phyloP scores from a whole-genome alignment of 2,888 invertebrate species.

The Altica lythri region DNA sequence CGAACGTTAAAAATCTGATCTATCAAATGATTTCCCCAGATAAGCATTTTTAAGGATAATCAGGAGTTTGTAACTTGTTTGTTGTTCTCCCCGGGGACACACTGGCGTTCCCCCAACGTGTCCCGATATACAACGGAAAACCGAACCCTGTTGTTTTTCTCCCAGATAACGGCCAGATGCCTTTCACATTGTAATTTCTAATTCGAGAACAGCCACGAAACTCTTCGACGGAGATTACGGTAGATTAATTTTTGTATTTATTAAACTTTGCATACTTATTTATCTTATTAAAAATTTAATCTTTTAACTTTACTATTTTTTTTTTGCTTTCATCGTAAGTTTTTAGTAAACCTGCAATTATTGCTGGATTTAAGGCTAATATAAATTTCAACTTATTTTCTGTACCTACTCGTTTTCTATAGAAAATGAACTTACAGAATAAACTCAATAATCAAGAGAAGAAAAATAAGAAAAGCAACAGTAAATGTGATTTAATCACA shows the following conservation, averaged over 20 bases:
- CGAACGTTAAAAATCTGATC: constrained; percentile 30
- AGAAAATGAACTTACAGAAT: too few species aligned
- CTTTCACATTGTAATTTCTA: constrained; percentile 11
- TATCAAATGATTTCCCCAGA: constrained; percentile 48
- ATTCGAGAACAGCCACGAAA: constrained; percentile 1
- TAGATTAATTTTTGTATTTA: constrained; percentile 5
- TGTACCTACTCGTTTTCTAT: too few species aligned
- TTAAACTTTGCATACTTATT: too few species aligned
- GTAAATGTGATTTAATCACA: too few species aligned
- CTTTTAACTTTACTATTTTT: too few species aligned
- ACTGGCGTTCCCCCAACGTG: constrained; percentile 23
- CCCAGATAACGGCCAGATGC: constrained; percentile 30
- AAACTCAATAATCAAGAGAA: too few species aligned
- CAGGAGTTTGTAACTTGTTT: constrained; percentile 48
- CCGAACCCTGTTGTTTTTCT: constrained; percentile 38
- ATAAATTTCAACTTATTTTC: too few species aligned
- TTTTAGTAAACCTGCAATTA: too few species aligned
- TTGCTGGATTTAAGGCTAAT: too few species aligned
- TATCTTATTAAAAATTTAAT: too few species aligned
- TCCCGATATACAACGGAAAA: constrained; percentile 26
- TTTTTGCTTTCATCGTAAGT: too few species aligned
- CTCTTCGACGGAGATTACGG: neutral
- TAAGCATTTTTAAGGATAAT: constrained; percentile 48
- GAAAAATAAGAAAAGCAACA: too few species aligned
- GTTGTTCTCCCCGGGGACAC: constrained; percentile 36